Base-by-base conservation (phyloP, 1,140 invertebrate genomes). In the Eupeodes corollae region DNA sequence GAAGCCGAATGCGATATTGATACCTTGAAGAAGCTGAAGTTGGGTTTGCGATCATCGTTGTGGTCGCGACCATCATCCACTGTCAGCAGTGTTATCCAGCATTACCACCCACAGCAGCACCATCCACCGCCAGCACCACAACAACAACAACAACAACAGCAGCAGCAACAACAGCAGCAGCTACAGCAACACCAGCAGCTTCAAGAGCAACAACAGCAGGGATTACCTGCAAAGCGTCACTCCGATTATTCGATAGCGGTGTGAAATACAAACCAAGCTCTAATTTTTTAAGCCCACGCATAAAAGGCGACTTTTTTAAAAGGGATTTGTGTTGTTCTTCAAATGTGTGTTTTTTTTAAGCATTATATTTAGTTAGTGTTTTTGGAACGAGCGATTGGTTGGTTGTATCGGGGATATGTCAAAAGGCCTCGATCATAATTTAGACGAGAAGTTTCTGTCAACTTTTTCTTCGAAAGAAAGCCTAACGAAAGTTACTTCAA, bases 1-100 rank as follows among this genome's bases (percentile, higher is more conserved):
- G 80, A 83, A 57, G 79, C 80, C 31, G 81, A 84, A 63, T 82
- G 79, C 69, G 82, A 84, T 69, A 79, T 83, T 61, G 82, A 84
- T 55, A 82, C 81, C n/a, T 60, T 84, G 44, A 84, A 84, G 59
- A 84, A 84, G 63, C 65, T 84, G 33, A 84, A 84, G 68, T 68
- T 84, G 35, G 81, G 81, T 6, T 67, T 82, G 52, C 69, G 80
- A 42, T 83, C 80, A 31, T 80, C 79, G n/a, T 68, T 84, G 9
- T 84, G 82, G 82, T 82, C 81, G 14, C 73, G 79, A 49, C 82
- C 82, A 12, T 51, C 57, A 8, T 66, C 59, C 5, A 69, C 61
- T 44, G 73, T 73, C 46, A 71, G 73, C 31, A 75, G 78, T 52
- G 69, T 74, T 49, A 75, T 75, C 63, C 59, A 59, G 51, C 59